Percentiles rank a stretch among this genome's conserved stretches.
Evolutionary conservation across 1,140 invertebrate genomes (phyloP).

Genomic region (Drosophila micromelanica): DNA sequence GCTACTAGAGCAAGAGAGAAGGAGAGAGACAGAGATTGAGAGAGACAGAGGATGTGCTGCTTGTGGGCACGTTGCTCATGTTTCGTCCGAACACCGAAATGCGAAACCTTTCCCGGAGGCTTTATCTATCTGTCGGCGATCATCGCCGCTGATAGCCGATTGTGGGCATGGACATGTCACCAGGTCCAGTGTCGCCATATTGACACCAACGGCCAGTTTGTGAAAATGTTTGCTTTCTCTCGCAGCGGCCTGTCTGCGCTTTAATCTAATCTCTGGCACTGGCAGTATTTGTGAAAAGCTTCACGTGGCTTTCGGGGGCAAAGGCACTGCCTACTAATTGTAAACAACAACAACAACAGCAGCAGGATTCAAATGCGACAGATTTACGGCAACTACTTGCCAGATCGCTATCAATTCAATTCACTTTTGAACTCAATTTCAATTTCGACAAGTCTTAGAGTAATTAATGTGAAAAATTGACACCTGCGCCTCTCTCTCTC

Average conservation of each 20-base stretch:
- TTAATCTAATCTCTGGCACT: slow-evolving; percentile 53
- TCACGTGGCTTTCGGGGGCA: slow-evolving; percentile 49
- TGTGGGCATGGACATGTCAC: slow-evolving; percentile 39
- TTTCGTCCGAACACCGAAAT: slow-evolving; percentile 18
- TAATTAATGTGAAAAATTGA: slow-evolving; percentile 57
- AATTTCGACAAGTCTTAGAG: slow-evolving; percentile 19
- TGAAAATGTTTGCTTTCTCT: slow-evolving; percentile 5
- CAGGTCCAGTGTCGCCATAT: slow-evolving; percentile 52
- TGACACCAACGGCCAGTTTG: slow-evolving; percentile 49
- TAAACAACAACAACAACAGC: slow-evolving; percentile 9
- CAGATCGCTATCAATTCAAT: slow-evolving; percentile 38
- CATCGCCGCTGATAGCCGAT: slow-evolving; percentile 61
- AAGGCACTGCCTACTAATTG: slow-evolving; percentile 15
- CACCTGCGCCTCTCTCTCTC: too few relatives aligned
- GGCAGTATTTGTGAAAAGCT: slow-evolving; percentile 56
- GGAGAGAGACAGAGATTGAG: neutral
- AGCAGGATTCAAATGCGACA: slow-evolving; percentile 38
- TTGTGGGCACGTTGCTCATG: slow-evolving; percentile 28
- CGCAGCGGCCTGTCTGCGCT: neutral
- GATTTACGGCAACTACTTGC: slow-evolving; percentile 37
- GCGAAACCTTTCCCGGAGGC: slow-evolving; percentile 29
- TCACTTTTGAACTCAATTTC: slow-evolving; percentile 6
- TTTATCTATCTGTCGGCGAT: slow-evolving; percentile 58
- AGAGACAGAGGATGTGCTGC: neutral
- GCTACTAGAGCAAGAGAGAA: neutral